Evolutionary conservation across 30 jellyfish, hydroid and myxozoan species (phyloP).

Genomic region (Mastigias papua): DNA sequence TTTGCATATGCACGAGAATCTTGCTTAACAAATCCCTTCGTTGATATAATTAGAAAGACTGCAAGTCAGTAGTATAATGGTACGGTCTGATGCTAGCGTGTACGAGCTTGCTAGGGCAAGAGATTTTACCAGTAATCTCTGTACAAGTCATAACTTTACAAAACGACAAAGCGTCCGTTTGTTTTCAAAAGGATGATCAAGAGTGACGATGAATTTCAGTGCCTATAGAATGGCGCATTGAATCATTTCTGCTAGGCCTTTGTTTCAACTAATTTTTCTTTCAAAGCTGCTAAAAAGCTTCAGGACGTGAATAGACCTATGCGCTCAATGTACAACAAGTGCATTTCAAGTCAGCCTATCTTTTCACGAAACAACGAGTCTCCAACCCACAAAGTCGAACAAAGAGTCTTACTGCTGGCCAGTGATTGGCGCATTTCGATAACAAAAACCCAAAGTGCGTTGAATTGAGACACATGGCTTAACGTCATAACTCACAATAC

Average conservation of each 20-base stretch:
- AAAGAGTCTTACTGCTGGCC: constrained; percentile 73
- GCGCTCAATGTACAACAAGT: constrained; percentile 41
- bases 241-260: constrained; percentile 27
- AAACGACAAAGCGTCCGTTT: constrained; percentile 27
- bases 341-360: constrained; percentile 55
- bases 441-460: constrained; percentile 84
- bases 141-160: constrained; percentile 6
- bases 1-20: not conserved
- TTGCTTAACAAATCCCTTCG: not conserved
- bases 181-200: constrained; percentile 49
- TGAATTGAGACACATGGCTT: constrained; percentile 88
- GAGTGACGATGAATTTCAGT: constrained; percentile 40
- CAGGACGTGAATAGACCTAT: constrained; percentile 30
- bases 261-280: constrained; percentile 31
- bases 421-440: constrained; percentile 75
- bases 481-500: constrained; percentile 82
- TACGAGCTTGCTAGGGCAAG: not conserved
- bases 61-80: not conserved
- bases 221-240: constrained; percentile 28
- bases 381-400: constrained; percentile 73
- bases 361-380: constrained; percentile 57
- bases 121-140: constrained; percentile 2
- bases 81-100: not conserved
- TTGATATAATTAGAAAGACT: not conserved
- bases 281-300: constrained; percentile 43